Conservation (phyloP, 1,140 invertebrate genomes). For the Stratiolaelaps scimitus region DNA sequence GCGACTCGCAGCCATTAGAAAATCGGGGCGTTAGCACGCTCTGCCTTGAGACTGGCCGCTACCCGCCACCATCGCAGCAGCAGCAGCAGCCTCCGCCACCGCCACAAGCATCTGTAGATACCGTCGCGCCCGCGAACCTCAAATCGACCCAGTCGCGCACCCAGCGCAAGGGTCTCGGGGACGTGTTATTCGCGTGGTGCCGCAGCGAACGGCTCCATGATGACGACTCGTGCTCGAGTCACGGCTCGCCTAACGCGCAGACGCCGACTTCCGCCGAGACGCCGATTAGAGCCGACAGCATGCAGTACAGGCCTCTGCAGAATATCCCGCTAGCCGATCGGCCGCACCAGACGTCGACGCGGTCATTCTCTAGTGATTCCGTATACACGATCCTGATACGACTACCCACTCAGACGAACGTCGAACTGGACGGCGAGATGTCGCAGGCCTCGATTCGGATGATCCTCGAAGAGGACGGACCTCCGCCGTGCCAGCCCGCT, state of each 20-base stretch:
- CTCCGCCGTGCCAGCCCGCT: constrained; percentile 20
- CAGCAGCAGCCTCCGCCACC: neutral
- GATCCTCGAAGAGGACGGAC: constrained; percentile 53
- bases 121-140: constrained; percentile 7
- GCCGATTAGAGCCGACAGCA: constrained; percentile 47
- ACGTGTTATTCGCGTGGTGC: constrained; percentile 26
- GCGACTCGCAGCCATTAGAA: constrained; percentile 31
- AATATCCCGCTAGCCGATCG: constrained; percentile 38
- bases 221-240: constrained; percentile 33
- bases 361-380: constrained; percentile 36
- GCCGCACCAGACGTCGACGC: constrained; percentile 22
- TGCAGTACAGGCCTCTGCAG: constrained; percentile 39
- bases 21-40: constrained; percentile 7
- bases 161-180: constrained; percentile 15
- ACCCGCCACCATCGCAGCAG: neutral
- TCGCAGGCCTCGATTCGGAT: constrained; percentile 61
- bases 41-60: constrained; percentile 19
- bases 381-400: constrained; percentile 80
- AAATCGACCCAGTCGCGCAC: constrained; percentile 31
- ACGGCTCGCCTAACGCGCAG: constrained; percentile 37
- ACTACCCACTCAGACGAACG: constrained; percentile 49
- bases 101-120: neutral
- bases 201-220: constrained; percentile 34
- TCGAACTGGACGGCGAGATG: constrained; percentile 42
- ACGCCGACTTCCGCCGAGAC: constrained; percentile 74